Percentiles rank a stretch among this genome's conserved stretches.
Evolutionary conservation across 1,140 invertebrate species (phyloP).

Genomic region (Palaemon carinicauda): DNA sequence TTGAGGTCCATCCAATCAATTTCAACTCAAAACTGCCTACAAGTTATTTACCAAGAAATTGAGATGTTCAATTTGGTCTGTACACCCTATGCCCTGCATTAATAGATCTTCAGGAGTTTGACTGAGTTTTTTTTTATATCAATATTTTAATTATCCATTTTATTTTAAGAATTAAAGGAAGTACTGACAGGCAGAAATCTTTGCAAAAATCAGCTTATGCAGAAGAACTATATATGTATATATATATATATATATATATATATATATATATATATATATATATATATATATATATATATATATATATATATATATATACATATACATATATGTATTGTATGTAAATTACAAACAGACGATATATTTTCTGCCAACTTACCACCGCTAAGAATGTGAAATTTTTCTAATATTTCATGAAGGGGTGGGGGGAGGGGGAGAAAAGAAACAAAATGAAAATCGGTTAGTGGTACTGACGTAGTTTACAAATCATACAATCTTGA

Average conservation of each 20-base stretch:
- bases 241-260: background rate
- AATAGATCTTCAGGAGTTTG: background rate
- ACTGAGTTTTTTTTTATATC: conserved; percentile 38
- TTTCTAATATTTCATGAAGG: conserved; percentile 54
- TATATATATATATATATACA: background rate
- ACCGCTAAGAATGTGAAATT: conserved; percentile 58
- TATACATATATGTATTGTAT: too few species aligned
- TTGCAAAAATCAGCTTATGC: conserved; percentile 48
- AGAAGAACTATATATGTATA: conserved; percentile 36
- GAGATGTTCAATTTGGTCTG: background rate
- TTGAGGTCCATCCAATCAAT: too few species aligned
- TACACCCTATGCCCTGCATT: conserved; percentile 21
- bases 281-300: background rate
- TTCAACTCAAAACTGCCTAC: too few species aligned
- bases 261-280: conserved; percentile 4
- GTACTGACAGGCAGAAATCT: conserved; percentile 29
- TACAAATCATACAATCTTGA: conserved; percentile 1
- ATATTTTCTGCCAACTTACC: conserved; percentile 52
- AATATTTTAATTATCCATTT: too few species aligned
- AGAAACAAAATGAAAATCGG: conserved; percentile 45
- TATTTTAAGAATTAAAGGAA: conserved; percentile 2
- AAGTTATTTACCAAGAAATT: background rate
- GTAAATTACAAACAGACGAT: conserved; percentile 35
- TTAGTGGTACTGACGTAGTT: conserved; percentile 12
- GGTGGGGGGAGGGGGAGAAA: conserved; percentile 12